These are phyloP conservation scores for Thamnophis sirtalis DNA, from an alignment of 2,113 vertebrate genomes.

Conservation along the genomic window DNA sequence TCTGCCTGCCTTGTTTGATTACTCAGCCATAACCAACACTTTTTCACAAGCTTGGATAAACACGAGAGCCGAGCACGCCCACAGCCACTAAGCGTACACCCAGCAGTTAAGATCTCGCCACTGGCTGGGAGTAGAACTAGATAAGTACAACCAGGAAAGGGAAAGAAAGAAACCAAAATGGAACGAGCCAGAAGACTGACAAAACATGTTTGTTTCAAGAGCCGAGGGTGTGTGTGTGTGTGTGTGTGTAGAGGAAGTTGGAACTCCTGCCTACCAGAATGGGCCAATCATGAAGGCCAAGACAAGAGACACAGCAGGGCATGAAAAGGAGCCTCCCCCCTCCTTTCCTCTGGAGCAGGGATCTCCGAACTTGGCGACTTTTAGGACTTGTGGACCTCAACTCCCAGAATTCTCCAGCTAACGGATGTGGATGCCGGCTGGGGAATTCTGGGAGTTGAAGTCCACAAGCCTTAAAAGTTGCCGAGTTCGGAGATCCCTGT, in stretches of 20 bases:
- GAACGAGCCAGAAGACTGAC: not conserved
- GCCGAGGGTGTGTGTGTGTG: not conserved
- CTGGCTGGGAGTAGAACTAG: not conserved
- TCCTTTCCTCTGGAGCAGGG: not conserved
- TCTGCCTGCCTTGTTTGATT: slow-evolving; percentile 21
- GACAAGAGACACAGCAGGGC: fast-evolving
- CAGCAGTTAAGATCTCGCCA: not conserved
- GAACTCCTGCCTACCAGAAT: not conserved
- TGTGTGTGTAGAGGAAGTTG: not conserved
- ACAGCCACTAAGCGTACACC: not conserved
- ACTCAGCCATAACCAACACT: slow-evolving; percentile 20
- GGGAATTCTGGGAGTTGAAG: not conserved
- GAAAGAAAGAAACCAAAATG: not conserved
- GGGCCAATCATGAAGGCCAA: not conserved
- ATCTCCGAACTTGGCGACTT: no score
- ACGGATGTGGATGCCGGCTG: no score
- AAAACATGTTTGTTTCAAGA: not conserved
- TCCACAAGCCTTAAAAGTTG: not conserved
- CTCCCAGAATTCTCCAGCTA: no score
- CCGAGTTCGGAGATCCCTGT: not conserved
- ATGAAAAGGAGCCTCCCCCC: not conserved
- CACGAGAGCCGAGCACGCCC: not conserved
- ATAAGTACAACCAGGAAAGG: not conserved
- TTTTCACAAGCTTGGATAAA: not conserved
- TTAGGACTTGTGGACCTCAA: no score